A percentile compares a stretch with the other conserved stretches of the same genome.
Evolutionary conservation across 2,113 vertebrate species (phyloP).

Genomic region (Zapus hudsonius): DNA sequence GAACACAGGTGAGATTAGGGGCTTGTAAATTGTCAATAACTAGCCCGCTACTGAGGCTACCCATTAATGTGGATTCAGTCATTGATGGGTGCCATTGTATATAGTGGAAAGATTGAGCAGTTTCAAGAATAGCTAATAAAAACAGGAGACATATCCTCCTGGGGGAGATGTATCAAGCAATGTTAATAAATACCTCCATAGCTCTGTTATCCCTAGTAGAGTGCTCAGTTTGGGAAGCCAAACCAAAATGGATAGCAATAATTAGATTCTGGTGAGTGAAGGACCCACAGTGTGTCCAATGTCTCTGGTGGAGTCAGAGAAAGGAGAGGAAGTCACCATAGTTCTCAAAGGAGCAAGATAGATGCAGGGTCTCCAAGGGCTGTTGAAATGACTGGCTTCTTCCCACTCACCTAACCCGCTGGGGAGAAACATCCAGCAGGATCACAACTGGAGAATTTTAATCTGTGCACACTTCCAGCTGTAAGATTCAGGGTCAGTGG

Average conservation of each 20-base stretch:
- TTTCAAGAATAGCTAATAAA: slow-evolving; percentile 80
- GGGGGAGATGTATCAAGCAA: slow-evolving; percentile 65
- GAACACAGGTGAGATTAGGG: not conserved
- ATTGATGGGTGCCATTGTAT: slow-evolving; percentile 44
- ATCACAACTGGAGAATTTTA: slow-evolving; percentile 79
- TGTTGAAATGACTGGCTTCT: slow-evolving; percentile 65
- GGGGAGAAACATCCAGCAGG: slow-evolving; percentile 32
- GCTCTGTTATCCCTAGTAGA: slow-evolving; percentile 83
- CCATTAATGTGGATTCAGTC: not conserved
- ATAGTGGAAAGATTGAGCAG: slow-evolving; percentile 66
- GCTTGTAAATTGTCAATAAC: not conserved
- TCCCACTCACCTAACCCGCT: slow-evolving; percentile 44
- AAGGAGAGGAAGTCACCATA: slow-evolving; percentile 74
- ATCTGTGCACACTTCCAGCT: slow-evolving; percentile 78
- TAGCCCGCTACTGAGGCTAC: not conserved
- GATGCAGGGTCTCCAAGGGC: slow-evolving; percentile 56
- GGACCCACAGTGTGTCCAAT: slow-evolving; percentile 70
- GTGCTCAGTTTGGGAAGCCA: slow-evolving; percentile 63
- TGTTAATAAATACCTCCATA: slow-evolving; percentile 82
- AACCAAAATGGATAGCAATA: slow-evolving; percentile 82
- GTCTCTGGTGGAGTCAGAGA: slow-evolving; percentile 78
- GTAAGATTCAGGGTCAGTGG: slow-evolving; percentile 83
- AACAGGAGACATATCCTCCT: slow-evolving; percentile 60
- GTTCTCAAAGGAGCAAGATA: slow-evolving; percentile 73
- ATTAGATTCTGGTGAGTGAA: slow-evolving; percentile 86